These are phyloP conservation scores for Scaptomyza tumidula DNA, from an alignment of 2,888 invertebrate species.

Conservation along the genomic window DNA sequence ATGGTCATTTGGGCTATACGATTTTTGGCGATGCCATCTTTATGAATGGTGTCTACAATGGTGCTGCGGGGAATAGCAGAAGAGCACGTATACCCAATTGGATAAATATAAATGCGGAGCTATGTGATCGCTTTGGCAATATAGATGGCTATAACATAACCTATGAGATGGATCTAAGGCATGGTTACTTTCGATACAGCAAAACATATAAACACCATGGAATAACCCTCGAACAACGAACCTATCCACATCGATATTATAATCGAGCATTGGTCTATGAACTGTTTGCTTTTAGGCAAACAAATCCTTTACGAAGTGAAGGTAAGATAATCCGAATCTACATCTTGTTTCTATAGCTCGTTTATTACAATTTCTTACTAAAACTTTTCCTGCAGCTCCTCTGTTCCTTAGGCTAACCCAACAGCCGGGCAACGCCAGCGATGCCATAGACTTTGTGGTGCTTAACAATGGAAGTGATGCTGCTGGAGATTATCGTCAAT, in stretches of 20 bases:
- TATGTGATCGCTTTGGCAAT: slow-evolving; percentile 60
- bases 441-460: slow-evolving; percentile 63
- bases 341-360: too few relatives aligned
- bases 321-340: too few relatives aligned
- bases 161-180: slow-evolving; percentile 59
- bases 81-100: slow-evolving; percentile 87
- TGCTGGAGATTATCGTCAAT: slow-evolving; percentile 40
- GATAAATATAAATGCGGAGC: slow-evolving; percentile 84
- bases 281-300: slow-evolving; percentile 56
- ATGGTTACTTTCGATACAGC: slow-evolving; percentile 61
- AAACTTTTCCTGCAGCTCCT: slow-evolving; percentile 42
- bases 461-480: slow-evolving; percentile 46
- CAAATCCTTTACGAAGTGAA: neutral
- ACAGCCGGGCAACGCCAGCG: slow-evolving; percentile 55
- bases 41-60: slow-evolving; percentile 87
- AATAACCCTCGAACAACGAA: slow-evolving; percentile 67
- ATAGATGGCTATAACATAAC: slow-evolving; percentile 29
- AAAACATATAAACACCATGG: slow-evolving; percentile 37
- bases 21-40: slow-evolving; percentile 87
- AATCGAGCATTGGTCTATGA: slow-evolving; percentile 84
- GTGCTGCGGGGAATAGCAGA: slow-evolving; percentile 86
- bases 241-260: slow-evolving; percentile 84
- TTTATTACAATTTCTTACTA: neutral
- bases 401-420: slow-evolving; percentile 57
- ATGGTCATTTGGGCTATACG: slow-evolving; percentile 87